Evolutionary conservation across 2,888 invertebrate species (phyloP).

Genomic region (Drosophila monieri): DNA sequence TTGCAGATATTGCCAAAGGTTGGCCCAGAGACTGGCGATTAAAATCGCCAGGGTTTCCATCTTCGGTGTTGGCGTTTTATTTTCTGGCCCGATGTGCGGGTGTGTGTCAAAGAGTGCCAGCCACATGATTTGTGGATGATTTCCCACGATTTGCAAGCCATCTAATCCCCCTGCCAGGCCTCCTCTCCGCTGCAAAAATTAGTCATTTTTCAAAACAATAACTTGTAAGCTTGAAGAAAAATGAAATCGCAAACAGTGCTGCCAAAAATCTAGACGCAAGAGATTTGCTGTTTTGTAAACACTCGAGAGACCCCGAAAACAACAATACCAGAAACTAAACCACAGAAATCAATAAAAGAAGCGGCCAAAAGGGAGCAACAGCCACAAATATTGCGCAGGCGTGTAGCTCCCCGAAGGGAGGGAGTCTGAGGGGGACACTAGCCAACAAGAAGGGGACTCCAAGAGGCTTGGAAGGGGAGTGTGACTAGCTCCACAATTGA

Average conservation of each 20-base stretch:
- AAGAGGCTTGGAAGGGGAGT: slow-evolving; percentile 8
- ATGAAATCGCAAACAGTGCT: slow-evolving; percentile 11
- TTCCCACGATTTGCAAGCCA: slow-evolving; percentile 69
- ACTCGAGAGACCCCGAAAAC: slow-evolving; percentile 5
- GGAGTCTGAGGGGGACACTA: slow-evolving; percentile 4
- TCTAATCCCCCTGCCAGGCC: slow-evolving; percentile 17
- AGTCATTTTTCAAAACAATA: slow-evolving; percentile 76
- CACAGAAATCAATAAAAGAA: slow-evolving; percentile 74
- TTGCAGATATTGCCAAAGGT: slow-evolving; percentile 60
- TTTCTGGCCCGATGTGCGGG: slow-evolving; percentile 52
- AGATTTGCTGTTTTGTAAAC: slow-evolving; percentile 28
- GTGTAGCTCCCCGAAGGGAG: slow-evolving; percentile 34
- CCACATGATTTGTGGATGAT: slow-evolving; percentile 52
- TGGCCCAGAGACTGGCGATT: slow-evolving; percentile 46
- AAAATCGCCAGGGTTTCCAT: slow-evolving; percentile 35
- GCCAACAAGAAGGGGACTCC: background rate
- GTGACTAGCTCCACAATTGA: slow-evolving; percentile 66
- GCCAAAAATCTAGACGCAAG: slow-evolving; percentile 34
- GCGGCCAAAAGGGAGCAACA: slow-evolving; percentile 69
- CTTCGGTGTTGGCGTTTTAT: slow-evolving; percentile 62
- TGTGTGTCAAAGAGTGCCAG: slow-evolving; percentile 47
- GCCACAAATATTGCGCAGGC: slow-evolving; percentile 67
- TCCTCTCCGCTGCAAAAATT: slow-evolving; percentile 42
- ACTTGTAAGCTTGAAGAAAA: slow-evolving; percentile 62
- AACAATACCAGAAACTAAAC: slow-evolving; percentile 58